These are phyloP conservation scores for Atopsyche davidsoni DNA, from an alignment of 1,140 invertebrate species.

Conservation along the genomic window DNA sequence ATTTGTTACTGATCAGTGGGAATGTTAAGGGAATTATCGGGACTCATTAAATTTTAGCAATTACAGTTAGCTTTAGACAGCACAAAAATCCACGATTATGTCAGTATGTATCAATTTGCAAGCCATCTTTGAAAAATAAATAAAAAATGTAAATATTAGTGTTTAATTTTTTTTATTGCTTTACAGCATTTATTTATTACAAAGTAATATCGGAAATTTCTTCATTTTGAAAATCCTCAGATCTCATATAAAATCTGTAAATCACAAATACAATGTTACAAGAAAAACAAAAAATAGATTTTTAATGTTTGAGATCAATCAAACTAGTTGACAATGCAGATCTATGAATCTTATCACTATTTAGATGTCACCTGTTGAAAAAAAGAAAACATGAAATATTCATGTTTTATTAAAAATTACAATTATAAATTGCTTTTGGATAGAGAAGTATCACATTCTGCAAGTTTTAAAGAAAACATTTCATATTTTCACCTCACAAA, in stretches of 20 bases:
- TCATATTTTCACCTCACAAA: no score
- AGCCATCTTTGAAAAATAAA: no score
- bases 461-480: no score
- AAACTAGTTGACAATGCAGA: conserved; percentile 6
- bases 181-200: conserved; percentile 46
- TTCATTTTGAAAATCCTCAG: conserved; percentile 17
- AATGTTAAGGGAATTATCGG: no score
- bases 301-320: conserved; percentile 21
- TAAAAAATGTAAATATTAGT: no score
- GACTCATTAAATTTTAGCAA: no score
- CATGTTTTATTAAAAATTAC: conserved; percentile 4
- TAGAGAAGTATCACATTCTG: neutral
- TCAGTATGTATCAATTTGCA: no score
- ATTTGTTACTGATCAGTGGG: no score
- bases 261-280: conserved; percentile 15
- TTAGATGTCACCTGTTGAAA: neutral
- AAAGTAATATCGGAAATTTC: conserved; percentile 29
- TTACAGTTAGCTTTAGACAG: no score
- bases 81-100: no score
- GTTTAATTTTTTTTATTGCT: conserved; percentile 49
- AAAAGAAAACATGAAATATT: conserved; percentile 11
- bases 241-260: conserved; percentile 16
- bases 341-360: conserved; percentile 7
- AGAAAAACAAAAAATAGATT: conserved; percentile 20
- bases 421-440: neutral